Conservation (phyloP, 2,797 vertebrate species). For the Eremophila alpestris region DNA sequence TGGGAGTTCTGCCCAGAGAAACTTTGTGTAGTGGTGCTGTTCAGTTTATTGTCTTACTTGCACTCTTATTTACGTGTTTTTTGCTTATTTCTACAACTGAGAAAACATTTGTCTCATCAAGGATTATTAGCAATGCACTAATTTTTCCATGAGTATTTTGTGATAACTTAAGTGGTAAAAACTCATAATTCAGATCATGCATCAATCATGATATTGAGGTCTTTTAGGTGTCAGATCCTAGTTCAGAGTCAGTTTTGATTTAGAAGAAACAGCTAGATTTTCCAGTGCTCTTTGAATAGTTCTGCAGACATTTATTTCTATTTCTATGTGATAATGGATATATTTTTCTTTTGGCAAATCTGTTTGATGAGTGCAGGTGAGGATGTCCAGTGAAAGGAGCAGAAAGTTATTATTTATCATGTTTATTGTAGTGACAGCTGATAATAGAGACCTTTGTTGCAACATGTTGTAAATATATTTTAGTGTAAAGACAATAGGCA, state of each 20-base stretch:
- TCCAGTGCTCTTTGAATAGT: background rate
- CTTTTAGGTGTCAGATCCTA: background rate
- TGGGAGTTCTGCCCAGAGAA: background rate
- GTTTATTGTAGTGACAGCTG: background rate
- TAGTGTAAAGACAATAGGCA: background rate
- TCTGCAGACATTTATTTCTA: background rate
- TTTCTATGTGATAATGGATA: background rate
- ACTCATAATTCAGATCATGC: fast-evolving
- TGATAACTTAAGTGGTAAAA: background rate
- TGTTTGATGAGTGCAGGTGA: background rate
- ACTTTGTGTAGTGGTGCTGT: background rate
- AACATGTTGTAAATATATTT: background rate
- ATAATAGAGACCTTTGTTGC: background rate
- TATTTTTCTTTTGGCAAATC: background rate
- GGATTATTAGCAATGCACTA: background rate
- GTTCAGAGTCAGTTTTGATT: background rate
- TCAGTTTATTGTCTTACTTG: background rate
- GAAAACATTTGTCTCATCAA: background rate
- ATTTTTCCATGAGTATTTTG: background rate
- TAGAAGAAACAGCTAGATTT: background rate
- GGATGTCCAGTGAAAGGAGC: background rate
- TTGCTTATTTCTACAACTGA: background rate
- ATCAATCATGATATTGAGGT: background rate
- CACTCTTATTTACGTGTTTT: background rate
- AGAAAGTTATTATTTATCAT: background rate